Conservation (phyloP, 2,113 vertebrate species). For the Daboia siamensis region DNA sequence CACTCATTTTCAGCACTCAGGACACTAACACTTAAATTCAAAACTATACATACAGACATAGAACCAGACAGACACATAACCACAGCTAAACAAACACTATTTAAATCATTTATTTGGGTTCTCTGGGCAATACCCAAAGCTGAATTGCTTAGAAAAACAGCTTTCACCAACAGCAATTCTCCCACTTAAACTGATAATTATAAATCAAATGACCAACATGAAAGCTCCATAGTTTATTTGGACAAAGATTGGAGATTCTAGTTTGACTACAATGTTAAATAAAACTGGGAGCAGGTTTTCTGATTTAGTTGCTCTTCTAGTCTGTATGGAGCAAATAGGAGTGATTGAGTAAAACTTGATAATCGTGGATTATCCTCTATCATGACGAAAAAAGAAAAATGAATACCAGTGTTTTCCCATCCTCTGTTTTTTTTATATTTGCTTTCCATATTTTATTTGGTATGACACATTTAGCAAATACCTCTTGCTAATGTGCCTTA, state of each 20-base stretch:
- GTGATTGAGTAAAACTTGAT: neutral
- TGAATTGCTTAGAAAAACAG: neutral
- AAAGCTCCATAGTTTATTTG: neutral
- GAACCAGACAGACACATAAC: too few species aligned
- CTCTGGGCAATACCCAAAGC: too few species aligned
- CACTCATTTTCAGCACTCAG: too few species aligned
- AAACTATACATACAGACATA: too few species aligned
- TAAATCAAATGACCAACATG: neutral
- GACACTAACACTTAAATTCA: too few species aligned
- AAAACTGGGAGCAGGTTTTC: too few species aligned
- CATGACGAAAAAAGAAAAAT: neutral
- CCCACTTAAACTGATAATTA: neutral
- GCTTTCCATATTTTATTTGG: neutral
- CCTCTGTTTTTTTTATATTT: neutral
- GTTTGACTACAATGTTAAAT: too few species aligned
- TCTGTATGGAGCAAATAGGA: too few species aligned
- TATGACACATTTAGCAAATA: conserved; percentile 12
- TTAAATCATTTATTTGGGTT: too few species aligned
- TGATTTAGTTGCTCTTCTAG: too few species aligned
- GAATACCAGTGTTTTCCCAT: neutral
- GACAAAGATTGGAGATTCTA: too few species aligned
- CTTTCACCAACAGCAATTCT: neutral
- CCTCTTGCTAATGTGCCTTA: conserved; percentile 20
- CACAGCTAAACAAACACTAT: too few species aligned
- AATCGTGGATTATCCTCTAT: neutral